These are phyloP conservation scores for Harpalus rufipes DNA, from an alignment of 2,888 invertebrate species.

Conservation along the genomic window DNA sequence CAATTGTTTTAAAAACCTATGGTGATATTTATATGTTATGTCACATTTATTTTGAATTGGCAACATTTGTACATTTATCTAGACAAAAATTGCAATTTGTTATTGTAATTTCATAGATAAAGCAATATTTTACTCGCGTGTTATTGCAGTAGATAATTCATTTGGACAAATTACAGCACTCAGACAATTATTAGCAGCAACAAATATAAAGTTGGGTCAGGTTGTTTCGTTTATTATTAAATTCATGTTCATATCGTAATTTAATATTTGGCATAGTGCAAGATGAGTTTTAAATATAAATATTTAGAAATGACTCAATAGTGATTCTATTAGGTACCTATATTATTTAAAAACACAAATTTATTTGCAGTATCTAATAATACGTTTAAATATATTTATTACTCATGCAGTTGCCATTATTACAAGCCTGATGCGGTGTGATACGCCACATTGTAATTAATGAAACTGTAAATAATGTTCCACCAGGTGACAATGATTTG, in stretches of 20 bases:
- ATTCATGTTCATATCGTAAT: background rate
- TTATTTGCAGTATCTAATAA: background rate
- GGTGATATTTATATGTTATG: too few relatives aligned
- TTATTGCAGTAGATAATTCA: too few relatives aligned
- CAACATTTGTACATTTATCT: too few relatives aligned
- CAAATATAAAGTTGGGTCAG: too few relatives aligned
- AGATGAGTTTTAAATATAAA: background rate
- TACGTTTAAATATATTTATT: background rate
- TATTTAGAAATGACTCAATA: background rate
- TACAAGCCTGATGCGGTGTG: background rate
- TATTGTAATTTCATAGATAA: too few relatives aligned
- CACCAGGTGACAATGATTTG: constrained; percentile 20
- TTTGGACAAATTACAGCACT: too few relatives aligned
- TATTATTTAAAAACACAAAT: background rate
- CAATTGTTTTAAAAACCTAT: too few relatives aligned
- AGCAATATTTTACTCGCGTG: too few relatives aligned
- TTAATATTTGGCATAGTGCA: background rate
- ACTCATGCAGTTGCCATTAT: background rate
- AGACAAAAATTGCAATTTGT: too few relatives aligned
- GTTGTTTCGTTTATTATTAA: too few relatives aligned
- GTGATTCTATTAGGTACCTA: background rate
- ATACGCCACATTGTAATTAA: constrained; percentile 7
- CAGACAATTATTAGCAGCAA: too few relatives aligned
- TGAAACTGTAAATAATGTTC: constrained; percentile 10
- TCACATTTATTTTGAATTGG: too few relatives aligned